Evolutionary conservation across 64 coral and sea anemone genomes (phyloP), one percentile per base, ranked within the genome.

Genomic region (Catalaphyllia jardinei): DNA sequence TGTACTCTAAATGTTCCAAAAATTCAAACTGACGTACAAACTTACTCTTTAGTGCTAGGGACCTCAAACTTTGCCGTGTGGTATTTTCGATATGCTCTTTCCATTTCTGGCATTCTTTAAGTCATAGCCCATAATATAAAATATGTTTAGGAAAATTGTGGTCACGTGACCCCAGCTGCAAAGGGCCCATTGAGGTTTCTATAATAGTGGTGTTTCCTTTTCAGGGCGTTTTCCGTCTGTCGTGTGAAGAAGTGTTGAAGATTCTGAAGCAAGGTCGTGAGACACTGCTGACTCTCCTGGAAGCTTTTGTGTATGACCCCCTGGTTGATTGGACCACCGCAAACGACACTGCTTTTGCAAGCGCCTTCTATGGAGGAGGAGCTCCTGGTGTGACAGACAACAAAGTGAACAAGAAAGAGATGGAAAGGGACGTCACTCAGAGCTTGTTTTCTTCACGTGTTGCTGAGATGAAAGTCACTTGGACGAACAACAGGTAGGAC

Each of bases 401-500:
- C 75, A 98, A 98, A 74, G 78, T 91, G 10, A 98, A 98, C 89
- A 98, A 98, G 89, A 98, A 94, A 39, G 95, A 98, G 86, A 98
- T 98, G 95, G 95, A 98, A 50, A 94, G 95, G 87, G 95, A 82
- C 73, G 95, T 98, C 22, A 98, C 95, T 51, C 95, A 98, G 63
- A 98, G 95, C 59, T 85, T 98, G 72, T 98, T 98, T 78, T 98
- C 95, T 29, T 98, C 95, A 78, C 61, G 95, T 22, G 95, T 98
- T 22, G 92, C 95, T 33, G 95, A 98, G 89, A 98, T 98, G 95
- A 98, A 98, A 79, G 95, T 98, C 24, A 98, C 83, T 49, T 98
- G 95, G 95, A 94, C 95, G 74, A 79, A 90, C 22, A 98, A 98
- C 74, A 98, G 87, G 95, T 98, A 74, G 62, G 87, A 46, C 42